These are phyloP conservation scores for Aphis craccivora DNA, from an alignment of 1,140 invertebrate genomes.

Conservation along the genomic window DNA sequence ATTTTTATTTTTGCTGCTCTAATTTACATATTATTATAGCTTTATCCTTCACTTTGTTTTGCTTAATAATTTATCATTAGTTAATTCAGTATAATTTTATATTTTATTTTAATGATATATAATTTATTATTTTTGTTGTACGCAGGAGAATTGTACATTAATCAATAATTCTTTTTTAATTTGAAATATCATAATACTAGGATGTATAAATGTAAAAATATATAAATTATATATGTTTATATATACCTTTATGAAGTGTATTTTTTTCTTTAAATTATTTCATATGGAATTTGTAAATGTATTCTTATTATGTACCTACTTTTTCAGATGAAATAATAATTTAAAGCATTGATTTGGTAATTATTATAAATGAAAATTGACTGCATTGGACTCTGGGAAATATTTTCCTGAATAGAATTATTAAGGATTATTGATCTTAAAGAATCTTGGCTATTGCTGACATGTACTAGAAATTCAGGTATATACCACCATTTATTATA, in stretches of 20 bases:
- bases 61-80: background rate
- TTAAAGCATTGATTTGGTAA: background rate
- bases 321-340: background rate
- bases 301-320: background rate
- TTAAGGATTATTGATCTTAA: background rate
- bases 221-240: background rate
- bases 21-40: background rate
- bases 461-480: background rate
- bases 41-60: conserved; percentile 22
- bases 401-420: too few species aligned
- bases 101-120: background rate
- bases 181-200: background rate
- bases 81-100: background rate
- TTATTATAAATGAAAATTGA: background rate
- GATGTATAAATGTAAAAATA: background rate
- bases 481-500: background rate
- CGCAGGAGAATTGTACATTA: background rate
- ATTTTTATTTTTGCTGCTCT: background rate
- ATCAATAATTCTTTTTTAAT: background rate
- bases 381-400: background rate
- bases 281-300: background rate
- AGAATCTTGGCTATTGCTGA: background rate
- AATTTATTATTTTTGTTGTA: background rate
- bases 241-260: background rate
- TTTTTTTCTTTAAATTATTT: too few species aligned